Base-by-base conservation (phyloP, 2,888 invertebrate species). In the Heteromurus nitidus region DNA sequence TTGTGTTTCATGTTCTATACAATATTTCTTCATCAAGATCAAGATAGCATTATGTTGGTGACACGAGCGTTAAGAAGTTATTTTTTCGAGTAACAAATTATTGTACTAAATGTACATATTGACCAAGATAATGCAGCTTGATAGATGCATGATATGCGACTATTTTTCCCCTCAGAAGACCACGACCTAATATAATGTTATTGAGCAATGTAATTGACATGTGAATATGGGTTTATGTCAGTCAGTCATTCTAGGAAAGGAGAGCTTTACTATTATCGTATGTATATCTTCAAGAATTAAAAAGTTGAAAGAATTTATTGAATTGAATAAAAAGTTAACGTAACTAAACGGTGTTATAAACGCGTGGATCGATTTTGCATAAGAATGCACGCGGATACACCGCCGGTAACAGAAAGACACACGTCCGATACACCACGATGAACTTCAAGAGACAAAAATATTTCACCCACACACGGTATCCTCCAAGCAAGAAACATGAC, bases 11-110 rank as follows among this genome's bases (percentile, higher is more conserved):
- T n/a, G n/a, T 18, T 11, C 31, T 47, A 64, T 64, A n/a, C 53
- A 24, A 24, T 42, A 16, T 18, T 50, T 74, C 73, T 42, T 73
- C 62, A 65, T 36, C 7, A 67, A 28, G 55, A 75, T 67, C 67
- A 75, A 75, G 75, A 75, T 75, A 75, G 20, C 31, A 75, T 77
- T 69, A 60, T 77, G 30, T 22, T 31, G 77, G 42, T 69, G 77
- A 77, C 77, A 77, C 20, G 62, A 28, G 30, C 50, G 62, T 3
- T 42, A 42, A 22, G 44, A 20, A 3, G 44, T 44, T 9, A 11
- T 50, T 5, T 11, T 30, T 62, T 18, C 3, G 2, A 65, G 47
- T 62, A 31, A 62, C 69, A 77, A 77, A 76, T 68, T 76, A 20
- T 60, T 42, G n/a, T 11, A 44, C 50, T 16, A 24, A 18, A 18